Evolutionary conservation across 2,888 invertebrate species (phyloP).

Genomic region (Itoplectis maculator): DNA sequence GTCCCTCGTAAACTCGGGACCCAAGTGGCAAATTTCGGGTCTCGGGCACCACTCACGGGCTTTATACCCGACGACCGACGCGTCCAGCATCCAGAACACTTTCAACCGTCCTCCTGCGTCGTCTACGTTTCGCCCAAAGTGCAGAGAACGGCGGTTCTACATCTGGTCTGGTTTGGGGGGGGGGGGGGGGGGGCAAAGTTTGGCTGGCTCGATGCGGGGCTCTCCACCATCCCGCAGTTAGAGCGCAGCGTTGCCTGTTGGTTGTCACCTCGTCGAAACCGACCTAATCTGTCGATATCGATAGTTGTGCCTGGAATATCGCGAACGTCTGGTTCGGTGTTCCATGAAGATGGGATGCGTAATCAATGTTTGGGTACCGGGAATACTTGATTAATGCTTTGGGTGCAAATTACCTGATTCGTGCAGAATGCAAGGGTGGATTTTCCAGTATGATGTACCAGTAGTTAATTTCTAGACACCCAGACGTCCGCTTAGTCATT

Average conservation of each 20-base stretch:
- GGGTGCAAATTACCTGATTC: too few species aligned
- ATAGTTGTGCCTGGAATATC: conserved; percentile 12
- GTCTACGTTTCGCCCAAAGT: not conserved
- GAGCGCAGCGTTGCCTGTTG: not conserved
- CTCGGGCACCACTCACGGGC: conserved; percentile 5
- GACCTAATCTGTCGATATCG: conserved; percentile 35
- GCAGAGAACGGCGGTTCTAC: not conserved
- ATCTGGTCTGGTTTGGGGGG: not conserved
- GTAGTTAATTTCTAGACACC: too few species aligned
- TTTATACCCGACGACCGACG: conserved; percentile 8
- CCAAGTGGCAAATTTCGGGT: conserved; percentile 23
- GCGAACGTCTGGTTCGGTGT: too few species aligned
- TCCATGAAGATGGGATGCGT: too few species aligned
- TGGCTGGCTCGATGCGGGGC: not conserved
- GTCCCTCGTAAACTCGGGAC: conserved; percentile 37
- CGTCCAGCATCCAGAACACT: not conserved
- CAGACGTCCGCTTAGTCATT: too few species aligned
- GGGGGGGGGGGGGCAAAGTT: conserved; percentile 3
- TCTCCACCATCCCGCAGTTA: conserved; percentile 4
- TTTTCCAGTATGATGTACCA: too few species aligned
- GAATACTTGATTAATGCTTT: too few species aligned
- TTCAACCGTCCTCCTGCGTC: not conserved
- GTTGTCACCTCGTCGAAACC: conserved; percentile 3
- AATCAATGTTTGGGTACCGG: too few species aligned
- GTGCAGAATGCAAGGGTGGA: too few species aligned